These are phyloP conservation scores for Microctenopoma steveboyesi DNA, from an alignment of 2,797 vertebrate genomes.

Conservation along the genomic window DNA sequence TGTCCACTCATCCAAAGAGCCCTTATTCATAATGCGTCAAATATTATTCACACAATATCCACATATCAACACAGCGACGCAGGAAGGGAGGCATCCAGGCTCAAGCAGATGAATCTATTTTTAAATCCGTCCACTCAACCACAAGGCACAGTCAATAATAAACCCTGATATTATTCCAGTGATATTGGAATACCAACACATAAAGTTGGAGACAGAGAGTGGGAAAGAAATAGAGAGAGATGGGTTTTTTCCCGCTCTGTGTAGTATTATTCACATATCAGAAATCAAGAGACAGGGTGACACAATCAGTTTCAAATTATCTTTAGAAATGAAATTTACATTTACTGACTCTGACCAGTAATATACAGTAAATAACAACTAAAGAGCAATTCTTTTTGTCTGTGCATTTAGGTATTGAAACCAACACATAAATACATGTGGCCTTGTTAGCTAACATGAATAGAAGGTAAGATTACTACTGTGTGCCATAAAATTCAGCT, in stretches of 20 bases:
- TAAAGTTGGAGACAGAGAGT: conserved; percentile 29
- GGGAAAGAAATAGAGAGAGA: conserved; percentile 18
- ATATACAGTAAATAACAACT: background rate
- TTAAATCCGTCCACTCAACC: conserved; percentile 60
- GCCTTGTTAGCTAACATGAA: background rate
- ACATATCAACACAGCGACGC: conserved; percentile 19
- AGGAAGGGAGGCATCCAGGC: conserved; percentile 14
- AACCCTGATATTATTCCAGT: conserved; percentile 63
- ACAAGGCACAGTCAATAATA: conserved; percentile 67
- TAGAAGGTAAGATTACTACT: background rate
- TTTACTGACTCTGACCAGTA: background rate
- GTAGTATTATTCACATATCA: conserved; percentile 23
- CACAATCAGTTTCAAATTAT: conserved; percentile 21
- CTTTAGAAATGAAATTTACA: conserved; percentile 7
- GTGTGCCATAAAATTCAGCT: conserved; percentile 7
- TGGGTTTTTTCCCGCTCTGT: conserved; percentile 19
- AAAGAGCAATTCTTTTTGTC: background rate
- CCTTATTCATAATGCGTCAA: conserved; percentile 22
- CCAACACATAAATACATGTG: background rate
- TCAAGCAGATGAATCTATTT: conserved; percentile 56
- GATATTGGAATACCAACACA: conserved; percentile 64
- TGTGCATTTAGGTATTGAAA: background rate
- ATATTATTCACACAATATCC: conserved; percentile 52
- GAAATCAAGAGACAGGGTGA: conserved; percentile 11
- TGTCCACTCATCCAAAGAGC: conserved; percentile 33